Base-by-base conservation (phyloP, 1,140 invertebrate genomes). In the Drosophila varians region DNA sequence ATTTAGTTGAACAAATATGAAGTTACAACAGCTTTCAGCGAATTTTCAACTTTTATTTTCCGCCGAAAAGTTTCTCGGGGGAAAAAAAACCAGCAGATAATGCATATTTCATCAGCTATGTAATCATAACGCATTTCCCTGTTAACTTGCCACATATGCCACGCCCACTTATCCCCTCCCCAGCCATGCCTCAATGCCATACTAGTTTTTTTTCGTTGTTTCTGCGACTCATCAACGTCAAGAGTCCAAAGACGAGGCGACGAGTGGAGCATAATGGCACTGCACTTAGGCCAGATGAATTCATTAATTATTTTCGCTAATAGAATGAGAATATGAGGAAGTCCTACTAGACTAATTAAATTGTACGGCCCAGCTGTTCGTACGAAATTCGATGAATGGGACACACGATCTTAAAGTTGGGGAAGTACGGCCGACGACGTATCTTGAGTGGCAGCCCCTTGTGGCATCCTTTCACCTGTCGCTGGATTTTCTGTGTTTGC, bases 241-340 rank as follows among this genome's bases (percentile, higher is more conserved):
- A 62, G 58, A 55, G 56, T 42, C 66, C 25, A 70, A 47, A 60
- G 64, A 65, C 34, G 11, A 43, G 28, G 54, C 55, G 25, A 53
- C 57, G 16, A 66, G 51, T 77, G 53, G 65, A 62, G 68, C 56
- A 57, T 80, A 80, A 83, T 77, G 79, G 56, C 14, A 72, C 69
- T 82, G 78, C 79, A 84, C 78, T 83, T 77, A 83, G 75, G 58
- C 11, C 62, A 74, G 70, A 79, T 86, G 80, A 84, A 84, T 83
- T 78, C 80, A 84, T 84, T 83, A 84, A 83, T 83, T 83, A 84
- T 72, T 75, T 75, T 66, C 73, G 62, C 52, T 74, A 74, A 71
- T 84, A 74, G 72, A 76, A 71, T 48, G 53, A 23, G 40, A 16
- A 1, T 12, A 36, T 45, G 19, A 43, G 42, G 62, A 70, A 60